Percentiles rank a stretch among this genome's conserved stretches.
Conservation (phyloP, 2,888 invertebrate genomes). For the Syritta pipiens region DNA sequence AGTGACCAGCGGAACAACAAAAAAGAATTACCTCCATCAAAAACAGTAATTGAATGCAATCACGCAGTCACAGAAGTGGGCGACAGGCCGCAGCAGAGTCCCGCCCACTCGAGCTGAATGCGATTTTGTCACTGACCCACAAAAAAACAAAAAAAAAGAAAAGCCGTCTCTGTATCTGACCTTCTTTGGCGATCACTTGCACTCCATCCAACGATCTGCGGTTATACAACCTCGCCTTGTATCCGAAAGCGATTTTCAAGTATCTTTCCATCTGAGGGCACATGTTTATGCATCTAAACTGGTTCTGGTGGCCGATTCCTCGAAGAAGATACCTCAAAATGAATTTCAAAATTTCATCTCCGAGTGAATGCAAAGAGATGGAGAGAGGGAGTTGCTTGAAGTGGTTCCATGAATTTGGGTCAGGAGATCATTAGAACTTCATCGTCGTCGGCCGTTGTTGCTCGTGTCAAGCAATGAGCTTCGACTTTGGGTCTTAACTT, state of each 20-base stretch:
- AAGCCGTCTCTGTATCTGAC: constrained; percentile 28
- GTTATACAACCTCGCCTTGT: constrained; percentile 32
- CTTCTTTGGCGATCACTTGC: constrained; percentile 56
- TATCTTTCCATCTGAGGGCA: too few species aligned
- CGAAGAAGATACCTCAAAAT: too few species aligned
- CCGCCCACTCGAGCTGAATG: constrained; percentile 20
- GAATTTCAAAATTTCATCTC: too few species aligned
- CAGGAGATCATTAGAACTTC: constrained; percentile 57
- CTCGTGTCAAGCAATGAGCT: constrained; percentile 28
- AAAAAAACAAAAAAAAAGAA: background rate
- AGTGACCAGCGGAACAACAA: background rate
- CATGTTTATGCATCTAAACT: too few species aligned
- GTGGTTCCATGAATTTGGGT: constrained; percentile 50
- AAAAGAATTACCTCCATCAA: constrained; percentile 24
- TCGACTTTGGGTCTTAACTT: background rate
- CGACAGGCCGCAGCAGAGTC: background rate
- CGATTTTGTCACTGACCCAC: background rate
- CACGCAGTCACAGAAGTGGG: constrained; percentile 36
- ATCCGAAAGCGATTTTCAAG: constrained; percentile 19
- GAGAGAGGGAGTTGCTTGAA: background rate
- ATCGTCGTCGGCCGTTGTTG: constrained; percentile 1
- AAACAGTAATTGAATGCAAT: constrained; percentile 56
- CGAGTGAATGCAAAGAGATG: too few species aligned
- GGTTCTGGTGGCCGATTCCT: too few species aligned
- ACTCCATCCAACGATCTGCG: constrained; percentile 32